Evolutionary conservation across 2,113 vertebrate species (phyloP).

Genomic region (Arenaria interpres): DNA sequence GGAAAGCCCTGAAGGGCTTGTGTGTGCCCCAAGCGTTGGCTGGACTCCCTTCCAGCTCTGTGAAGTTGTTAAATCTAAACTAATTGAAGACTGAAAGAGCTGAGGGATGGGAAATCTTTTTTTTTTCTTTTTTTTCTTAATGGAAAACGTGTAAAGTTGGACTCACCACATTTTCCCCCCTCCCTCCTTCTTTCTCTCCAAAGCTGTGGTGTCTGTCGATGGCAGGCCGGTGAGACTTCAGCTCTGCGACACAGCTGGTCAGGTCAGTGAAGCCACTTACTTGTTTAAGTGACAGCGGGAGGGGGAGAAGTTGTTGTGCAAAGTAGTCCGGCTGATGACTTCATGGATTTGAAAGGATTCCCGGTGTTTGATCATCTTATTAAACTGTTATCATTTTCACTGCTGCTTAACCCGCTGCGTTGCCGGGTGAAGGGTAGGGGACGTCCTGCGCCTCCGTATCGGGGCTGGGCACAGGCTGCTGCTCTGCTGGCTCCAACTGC

Average conservation of each 20-base stretch:
- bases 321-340: neutral
- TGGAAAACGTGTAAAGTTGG: neutral
- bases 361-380: neutral
- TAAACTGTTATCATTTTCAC: neutral
- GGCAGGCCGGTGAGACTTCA: constrained; percentile 88
- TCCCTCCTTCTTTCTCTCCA: constrained; percentile 11
- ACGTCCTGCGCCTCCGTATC: rapidly evolving
- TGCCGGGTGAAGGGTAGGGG: neutral
- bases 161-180: neutral
- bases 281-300: constrained; percentile 23
- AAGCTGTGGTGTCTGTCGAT: constrained; percentile 90
- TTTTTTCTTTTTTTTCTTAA: neutral
- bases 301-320: constrained; percentile 1
- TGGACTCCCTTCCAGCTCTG: neutral
- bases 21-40: neutral
- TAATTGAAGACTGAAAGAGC: neutral
- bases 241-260: constrained; percentile 92
- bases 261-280: constrained; percentile 81
- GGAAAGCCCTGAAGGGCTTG: neutral
- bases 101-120: neutral
- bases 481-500: neutral
- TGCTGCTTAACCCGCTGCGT: neutral
- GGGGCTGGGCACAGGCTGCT: neutral
- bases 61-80: neutral
- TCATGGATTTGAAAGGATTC: constrained; percentile 25